A percentile compares a stretch with the other conserved stretches of the same genome.
These are phyloP conservation scores for Scortum barcoo DNA, from an alignment of 2,113 vertebrate species.

Conservation along the genomic window DNA sequence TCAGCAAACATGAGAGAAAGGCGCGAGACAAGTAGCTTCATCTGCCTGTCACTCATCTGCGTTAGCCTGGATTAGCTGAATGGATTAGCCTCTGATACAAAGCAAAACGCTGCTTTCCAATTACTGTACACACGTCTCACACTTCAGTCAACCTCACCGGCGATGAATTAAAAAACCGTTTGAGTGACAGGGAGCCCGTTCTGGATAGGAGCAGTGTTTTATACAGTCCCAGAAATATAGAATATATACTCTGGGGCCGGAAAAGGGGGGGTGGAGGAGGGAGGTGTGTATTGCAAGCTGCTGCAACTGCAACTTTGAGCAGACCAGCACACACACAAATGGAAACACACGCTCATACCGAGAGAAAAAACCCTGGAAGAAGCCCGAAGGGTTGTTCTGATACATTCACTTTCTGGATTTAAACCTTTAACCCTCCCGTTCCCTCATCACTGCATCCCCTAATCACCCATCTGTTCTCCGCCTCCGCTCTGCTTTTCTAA, in stretches of 20 bases:
- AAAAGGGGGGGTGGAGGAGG: neutral
- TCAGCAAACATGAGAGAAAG: conserved; percentile 29
- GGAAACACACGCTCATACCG: conserved; percentile 14
- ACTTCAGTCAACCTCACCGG: conserved; percentile 26
- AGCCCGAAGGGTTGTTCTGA: conserved; percentile 48
- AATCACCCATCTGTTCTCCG: conserved; percentile 43
- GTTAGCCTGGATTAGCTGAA: conserved; percentile 56
- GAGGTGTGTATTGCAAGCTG: neutral
- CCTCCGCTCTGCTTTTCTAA: conserved; percentile 36
- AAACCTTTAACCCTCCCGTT: conserved; percentile 52
- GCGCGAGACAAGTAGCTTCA: conserved; percentile 46
- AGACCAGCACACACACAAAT: conserved; percentile 6
- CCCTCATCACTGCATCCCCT: conserved; percentile 12
- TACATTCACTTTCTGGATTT: conserved; percentile 43
- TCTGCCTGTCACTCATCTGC: conserved; percentile 63
- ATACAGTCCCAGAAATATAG: conserved; percentile 25
- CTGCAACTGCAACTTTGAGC: conserved; percentile 1
- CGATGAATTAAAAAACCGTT: conserved; percentile 46
- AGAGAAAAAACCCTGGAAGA: conserved; percentile 28
- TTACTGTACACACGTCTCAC: conserved; percentile 48
- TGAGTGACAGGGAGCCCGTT: conserved; percentile 43
- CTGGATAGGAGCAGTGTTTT: conserved; percentile 4
- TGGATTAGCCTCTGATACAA: conserved; percentile 59
- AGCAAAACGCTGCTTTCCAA: conserved; percentile 58
- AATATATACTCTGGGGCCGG: neutral